These are phyloP conservation scores for Murina feae DNA, from an alignment of 2,113 vertebrate species.

Conservation along the genomic window DNA sequence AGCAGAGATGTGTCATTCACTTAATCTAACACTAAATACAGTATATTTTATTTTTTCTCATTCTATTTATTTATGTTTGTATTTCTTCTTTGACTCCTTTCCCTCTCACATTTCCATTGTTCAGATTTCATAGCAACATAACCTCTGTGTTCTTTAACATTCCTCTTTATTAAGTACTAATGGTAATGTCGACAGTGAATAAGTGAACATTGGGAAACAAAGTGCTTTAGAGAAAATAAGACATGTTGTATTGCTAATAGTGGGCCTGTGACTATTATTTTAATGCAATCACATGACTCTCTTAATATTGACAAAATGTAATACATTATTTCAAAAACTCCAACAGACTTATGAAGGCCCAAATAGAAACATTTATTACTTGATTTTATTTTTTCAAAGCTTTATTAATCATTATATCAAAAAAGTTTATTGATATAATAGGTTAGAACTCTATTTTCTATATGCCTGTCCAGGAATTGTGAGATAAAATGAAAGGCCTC, in stretches of 20 bases:
- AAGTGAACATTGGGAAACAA: background rate
- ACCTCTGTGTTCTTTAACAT: background rate
- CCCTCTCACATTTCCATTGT: background rate
- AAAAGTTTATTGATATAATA: background rate
- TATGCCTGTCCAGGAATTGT: background rate
- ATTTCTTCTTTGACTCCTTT: background rate
- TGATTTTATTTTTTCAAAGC: background rate
- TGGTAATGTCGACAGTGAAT: background rate
- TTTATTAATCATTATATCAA: background rate
- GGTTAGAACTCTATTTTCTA: background rate
- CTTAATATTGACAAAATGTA: background rate
- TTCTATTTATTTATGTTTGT: background rate
- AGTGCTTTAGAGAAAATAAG: background rate
- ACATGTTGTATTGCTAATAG: background rate
- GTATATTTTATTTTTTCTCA: background rate
- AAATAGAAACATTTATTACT: background rate
- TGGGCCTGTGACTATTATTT: background rate
- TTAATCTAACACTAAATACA: background rate
- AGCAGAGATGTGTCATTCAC: background rate
- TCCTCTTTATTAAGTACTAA: background rate
- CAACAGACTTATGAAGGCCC: background rate
- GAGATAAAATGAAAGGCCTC: background rate
- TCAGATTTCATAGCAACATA: background rate
- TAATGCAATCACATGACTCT: fast-evolving
- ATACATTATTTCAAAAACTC: background rate